These are phyloP conservation scores for Cheiracanthium punctorium DNA, from an alignment of 2,888 invertebrate genomes.

Conservation along the genomic window DNA sequence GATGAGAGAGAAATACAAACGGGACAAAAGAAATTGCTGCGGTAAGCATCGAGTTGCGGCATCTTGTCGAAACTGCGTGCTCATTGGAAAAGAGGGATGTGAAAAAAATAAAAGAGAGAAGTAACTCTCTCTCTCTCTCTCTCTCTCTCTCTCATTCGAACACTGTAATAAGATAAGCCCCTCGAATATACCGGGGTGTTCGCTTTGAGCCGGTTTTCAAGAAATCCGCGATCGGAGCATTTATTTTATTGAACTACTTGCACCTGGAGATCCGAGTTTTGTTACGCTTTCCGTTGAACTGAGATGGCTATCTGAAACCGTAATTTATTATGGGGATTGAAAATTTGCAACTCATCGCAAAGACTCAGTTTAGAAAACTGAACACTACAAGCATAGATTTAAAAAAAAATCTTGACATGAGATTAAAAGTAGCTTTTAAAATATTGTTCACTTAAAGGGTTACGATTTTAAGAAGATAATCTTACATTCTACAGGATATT, in stretches of 20 bases:
- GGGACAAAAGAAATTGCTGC: conserved; percentile 10
- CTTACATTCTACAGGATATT: too few species aligned
- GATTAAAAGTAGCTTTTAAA: too few species aligned
- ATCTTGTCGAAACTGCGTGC: not conserved
- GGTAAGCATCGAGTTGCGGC: conserved; percentile 2
- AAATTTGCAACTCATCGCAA: too few species aligned
- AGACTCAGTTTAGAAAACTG: too few species aligned
- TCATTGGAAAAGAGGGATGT: conserved; percentile 2
- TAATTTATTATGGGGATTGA: too few species aligned
- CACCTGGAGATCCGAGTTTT: not conserved
- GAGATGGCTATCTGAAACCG: not conserved
- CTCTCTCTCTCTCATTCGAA: not conserved
- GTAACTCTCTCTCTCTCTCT: not conserved
- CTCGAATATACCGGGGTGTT: not conserved
- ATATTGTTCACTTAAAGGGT: too few species aligned
- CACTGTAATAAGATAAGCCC: conserved; percentile 11
- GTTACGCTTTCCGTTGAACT: not conserved
- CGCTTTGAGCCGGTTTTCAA: not conserved
- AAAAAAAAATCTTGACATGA: too few species aligned
- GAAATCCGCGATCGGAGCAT: not conserved
- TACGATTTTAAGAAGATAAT: too few species aligned
- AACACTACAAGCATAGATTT: too few species aligned
- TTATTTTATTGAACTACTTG: conserved; percentile 1
- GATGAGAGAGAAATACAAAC: not conserved
- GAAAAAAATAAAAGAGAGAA: not conserved